phyloP scores from a whole-genome alignment of 2,797 vertebrate genomes.

The Pantherophis alleghaniensis region DNA sequence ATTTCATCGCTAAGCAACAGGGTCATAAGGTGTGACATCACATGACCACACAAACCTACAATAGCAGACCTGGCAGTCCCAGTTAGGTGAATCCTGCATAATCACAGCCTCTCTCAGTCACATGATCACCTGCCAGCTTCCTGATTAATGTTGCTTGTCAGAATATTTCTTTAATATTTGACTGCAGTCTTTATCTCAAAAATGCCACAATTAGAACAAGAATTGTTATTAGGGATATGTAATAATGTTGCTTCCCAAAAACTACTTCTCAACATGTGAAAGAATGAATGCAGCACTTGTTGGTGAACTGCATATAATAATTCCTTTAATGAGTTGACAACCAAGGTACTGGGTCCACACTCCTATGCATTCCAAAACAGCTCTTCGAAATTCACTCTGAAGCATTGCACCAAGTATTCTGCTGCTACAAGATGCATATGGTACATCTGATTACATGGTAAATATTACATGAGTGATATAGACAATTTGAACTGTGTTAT shows the following conservation, averaged over 20 bases:
- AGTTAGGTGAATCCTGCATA: background rate
- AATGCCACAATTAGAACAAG: background rate
- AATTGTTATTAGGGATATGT: background rate
- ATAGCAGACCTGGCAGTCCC: background rate
- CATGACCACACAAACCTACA: background rate
- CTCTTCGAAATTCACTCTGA: background rate
- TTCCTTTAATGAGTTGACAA: background rate
- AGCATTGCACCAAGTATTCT: background rate
- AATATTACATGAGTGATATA: background rate
- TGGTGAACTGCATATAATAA: background rate
- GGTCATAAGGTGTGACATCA: background rate
- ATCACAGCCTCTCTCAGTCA: background rate
- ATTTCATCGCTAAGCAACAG: background rate
- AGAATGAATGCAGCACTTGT: background rate
- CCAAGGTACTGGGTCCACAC: background rate
- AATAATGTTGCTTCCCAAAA: background rate
- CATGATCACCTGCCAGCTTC: background rate
- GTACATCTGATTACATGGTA: background rate
- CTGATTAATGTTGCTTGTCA: background rate
- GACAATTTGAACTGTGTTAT: background rate
- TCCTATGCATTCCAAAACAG: background rate
- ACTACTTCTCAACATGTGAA: background rate
- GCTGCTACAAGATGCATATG: too few relatives aligned
- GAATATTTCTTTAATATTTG: background rate
- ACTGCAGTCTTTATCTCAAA: background rate